Conservation (phyloP, 1,140 invertebrate species). For the Eriosoma lanigerum region DNA sequence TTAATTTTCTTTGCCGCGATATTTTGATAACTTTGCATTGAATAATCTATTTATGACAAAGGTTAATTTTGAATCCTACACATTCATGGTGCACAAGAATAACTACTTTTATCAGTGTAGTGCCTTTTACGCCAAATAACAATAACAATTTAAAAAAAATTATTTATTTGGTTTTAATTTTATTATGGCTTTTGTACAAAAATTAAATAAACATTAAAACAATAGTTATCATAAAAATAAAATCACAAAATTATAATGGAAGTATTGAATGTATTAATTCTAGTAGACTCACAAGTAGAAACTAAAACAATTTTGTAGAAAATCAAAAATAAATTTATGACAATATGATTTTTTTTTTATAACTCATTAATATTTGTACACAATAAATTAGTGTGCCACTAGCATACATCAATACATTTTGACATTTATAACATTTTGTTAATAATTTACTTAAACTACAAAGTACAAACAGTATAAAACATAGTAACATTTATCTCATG, state of each 20-base stretch:
- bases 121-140: too few species aligned
- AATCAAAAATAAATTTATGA: neutral
- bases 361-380: constrained; percentile 37
- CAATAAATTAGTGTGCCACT: constrained; percentile 42
- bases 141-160: neutral
- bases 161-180: constrained; percentile 44
- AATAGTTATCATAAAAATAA: constrained; percentile 44
- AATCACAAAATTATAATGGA: constrained; percentile 51
- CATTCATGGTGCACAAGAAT: too few species aligned
- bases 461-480: constrained; percentile 9
- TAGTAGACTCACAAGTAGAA: constrained; percentile 38
- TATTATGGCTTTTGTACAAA: constrained; percentile 51
- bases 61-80: too few species aligned
- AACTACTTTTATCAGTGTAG: neutral
- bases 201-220: constrained; percentile 49
- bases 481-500: constrained; percentile 38
- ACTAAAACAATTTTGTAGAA: constrained; percentile 21
- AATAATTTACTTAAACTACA: constrained; percentile 41
- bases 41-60: too few species aligned
- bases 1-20: too few species aligned
- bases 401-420: constrained; percentile 27
- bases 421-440: constrained; percentile 40
- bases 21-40: too few species aligned
- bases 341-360: constrained; percentile 1
- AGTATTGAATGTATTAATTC: constrained; percentile 23